Conservation (phyloP, 2,113 vertebrate species). For the Cyanoderma ruficeps region DNA sequence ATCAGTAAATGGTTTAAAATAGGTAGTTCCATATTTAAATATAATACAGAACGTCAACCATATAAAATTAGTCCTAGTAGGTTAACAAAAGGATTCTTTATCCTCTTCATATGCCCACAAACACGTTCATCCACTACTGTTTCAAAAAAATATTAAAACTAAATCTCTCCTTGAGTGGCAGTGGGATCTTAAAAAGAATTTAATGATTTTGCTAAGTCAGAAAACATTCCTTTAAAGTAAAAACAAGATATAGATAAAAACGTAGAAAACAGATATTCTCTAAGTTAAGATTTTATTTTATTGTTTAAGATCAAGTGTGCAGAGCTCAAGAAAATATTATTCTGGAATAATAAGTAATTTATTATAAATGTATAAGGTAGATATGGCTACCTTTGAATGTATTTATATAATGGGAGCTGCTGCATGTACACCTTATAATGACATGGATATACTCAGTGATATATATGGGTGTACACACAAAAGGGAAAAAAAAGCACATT, state of each 20-base stretch:
- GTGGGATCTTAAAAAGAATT: not conserved
- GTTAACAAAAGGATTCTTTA: not conserved
- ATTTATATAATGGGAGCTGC: not conserved
- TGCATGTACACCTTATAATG: not conserved
- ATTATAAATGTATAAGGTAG: not conserved
- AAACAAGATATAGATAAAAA: not conserved
- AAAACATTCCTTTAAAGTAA: not conserved
- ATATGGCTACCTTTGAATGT: not conserved
- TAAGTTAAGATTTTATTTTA: not conserved
- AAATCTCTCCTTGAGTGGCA: not conserved
- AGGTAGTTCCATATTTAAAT: conserved; percentile 29
- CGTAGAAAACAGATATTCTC: not conserved
- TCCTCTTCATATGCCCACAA: not conserved
- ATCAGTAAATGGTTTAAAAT: conserved; percentile 34
- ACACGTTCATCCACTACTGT: not conserved
- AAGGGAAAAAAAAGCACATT: not conserved
- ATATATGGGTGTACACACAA: not conserved
- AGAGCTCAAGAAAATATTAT: not conserved
- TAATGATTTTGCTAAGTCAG: not conserved
- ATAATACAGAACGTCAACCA: not conserved
- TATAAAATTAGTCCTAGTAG: not conserved
- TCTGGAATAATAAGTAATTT: not conserved
- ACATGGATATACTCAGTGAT: not conserved
- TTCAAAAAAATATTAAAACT: not conserved
- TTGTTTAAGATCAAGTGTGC: not conserved